Evolutionary conservation across 2,888 invertebrate genomes (phyloP), one percentile per base, ranked within the genome.

Genomic region (Melanotus villosus): DNA sequence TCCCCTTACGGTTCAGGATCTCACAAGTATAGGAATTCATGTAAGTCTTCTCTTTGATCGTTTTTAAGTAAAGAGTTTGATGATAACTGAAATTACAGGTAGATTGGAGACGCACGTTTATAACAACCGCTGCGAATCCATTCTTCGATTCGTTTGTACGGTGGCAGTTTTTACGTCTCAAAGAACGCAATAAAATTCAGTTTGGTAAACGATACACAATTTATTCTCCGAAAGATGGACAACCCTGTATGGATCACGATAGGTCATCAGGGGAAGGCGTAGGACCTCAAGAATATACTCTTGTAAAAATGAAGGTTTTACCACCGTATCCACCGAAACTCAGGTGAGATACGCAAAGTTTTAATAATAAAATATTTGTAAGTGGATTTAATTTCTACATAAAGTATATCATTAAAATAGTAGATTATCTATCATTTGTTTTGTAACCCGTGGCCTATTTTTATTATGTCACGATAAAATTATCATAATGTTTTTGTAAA

Each of bases 161-260:
- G 65, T 99, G 99, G 99, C 99, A 99, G 84, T 99, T 96, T 84
- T 85, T 92, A 67, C 92, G 93, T 73, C 86, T 99, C 19, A 95
- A 91, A 81, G 91, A 92, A 69, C 89, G 92, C 50, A 94, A 96
- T 71, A 98, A 97, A 86, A 91, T 99, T 23, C 92, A 95, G 86
- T 99, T 95, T 86, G 99, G 99, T 14, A 99, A 99, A 86, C 89
- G 99, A 4, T 94, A 98, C 81, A 97, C 98, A 0, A 94, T 99
- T 74, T 99, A 90, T 85, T 99, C 98, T 0, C 97, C 98, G 0
- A 91, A 94, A 80, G 99, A 99, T 85, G 93, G 93, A 6, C 99
- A 99, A 83, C 99, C 99, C 0, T 99, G 99, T 83, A 99, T 99
- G 99, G 99, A 99, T 84, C 99, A 99, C 82, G 99, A 99, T 84